These are phyloP conservation scores for Amazona ochrocephala DNA, from an alignment of 2,797 vertebrate genomes.

Conservation along the genomic window DNA sequence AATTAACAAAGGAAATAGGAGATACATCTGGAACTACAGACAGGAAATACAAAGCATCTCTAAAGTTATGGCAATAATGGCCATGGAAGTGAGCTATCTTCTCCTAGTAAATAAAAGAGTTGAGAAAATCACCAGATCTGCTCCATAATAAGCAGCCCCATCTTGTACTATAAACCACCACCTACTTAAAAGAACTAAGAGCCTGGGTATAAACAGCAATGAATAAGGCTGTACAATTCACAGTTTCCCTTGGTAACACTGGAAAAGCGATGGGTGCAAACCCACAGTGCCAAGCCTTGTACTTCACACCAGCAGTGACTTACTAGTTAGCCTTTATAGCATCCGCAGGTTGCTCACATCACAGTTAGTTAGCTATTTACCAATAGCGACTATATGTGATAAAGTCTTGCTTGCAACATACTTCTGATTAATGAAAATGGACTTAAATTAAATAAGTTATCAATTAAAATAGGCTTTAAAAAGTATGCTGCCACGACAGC, in stretches of 20 bases:
- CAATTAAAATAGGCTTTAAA: neutral
- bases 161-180: neutral
- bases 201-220: neutral
- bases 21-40: neutral
- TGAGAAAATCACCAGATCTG: neutral
- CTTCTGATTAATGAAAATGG: neutral
- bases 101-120: neutral
- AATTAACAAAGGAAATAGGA: conserved; percentile 17
- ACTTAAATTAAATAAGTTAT: neutral
- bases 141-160: neutral
- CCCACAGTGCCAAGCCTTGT: neutral
- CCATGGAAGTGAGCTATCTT: neutral
- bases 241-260: neutral
- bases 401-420: neutral
- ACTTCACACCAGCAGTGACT: neutral
- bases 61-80: neutral
- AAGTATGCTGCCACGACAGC: neutral
- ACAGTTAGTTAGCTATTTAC: neutral
- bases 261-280: neutral
- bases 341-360: neutral
- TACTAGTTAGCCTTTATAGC: neutral
- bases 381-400: neutral
- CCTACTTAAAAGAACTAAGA: neutral
- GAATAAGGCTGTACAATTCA: neutral
- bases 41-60: neutral